Conservation (phyloP, 2,113 vertebrate species). For the Hippotragus niger region DNA sequence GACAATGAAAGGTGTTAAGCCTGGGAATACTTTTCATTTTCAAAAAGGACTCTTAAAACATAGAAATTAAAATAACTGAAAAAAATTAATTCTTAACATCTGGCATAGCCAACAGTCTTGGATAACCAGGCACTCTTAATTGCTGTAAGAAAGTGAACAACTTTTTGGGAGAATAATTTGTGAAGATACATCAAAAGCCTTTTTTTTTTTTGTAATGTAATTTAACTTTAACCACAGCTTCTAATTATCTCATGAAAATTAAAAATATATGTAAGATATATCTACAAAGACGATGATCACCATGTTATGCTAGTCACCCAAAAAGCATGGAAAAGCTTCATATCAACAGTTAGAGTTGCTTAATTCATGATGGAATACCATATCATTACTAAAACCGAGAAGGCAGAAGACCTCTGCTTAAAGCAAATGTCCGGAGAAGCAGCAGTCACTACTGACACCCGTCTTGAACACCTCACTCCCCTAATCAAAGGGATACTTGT, state of each 20-base stretch:
- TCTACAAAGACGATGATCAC: background rate
- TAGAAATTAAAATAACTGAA: constrained; percentile 3
- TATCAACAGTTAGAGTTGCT: background rate
- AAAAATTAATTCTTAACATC: background rate
- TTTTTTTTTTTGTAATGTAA: background rate
- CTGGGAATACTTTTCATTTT: background rate
- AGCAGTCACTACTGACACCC: background rate
- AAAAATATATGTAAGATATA: background rate
- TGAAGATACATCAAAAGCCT: background rate
- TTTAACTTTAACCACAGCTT: background rate
- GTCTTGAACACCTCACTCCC: background rate
- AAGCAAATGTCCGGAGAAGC: background rate
- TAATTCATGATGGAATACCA: background rate
- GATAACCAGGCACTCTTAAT: background rate
- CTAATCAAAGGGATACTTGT: background rate
- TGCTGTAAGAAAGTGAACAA: background rate
- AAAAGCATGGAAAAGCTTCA: background rate
- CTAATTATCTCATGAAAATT: background rate
- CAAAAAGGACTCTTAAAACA: background rate
- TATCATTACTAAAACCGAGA: background rate
- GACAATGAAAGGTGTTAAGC: background rate
- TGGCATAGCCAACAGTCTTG: background rate
- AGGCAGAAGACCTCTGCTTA: background rate
- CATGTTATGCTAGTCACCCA: background rate
- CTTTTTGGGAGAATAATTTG: background rate